Evolutionary conservation across 2,797 vertebrate genomes (phyloP).

Genomic region (Channallabes apus): DNA sequence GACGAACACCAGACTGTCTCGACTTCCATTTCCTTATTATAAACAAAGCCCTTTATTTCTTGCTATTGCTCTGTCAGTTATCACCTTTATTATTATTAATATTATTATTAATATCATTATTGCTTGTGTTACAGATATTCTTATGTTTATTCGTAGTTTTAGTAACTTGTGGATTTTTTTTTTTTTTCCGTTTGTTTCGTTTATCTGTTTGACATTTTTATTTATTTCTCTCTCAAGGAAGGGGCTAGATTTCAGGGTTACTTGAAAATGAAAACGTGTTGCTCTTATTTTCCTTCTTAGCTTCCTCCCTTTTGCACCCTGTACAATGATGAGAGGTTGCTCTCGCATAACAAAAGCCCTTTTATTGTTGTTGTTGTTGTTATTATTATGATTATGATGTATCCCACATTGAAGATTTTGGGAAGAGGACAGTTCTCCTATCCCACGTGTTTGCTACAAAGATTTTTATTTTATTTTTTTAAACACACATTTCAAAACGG

Average conservation of each 20-base stretch:
- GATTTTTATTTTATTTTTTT: too few species aligned
- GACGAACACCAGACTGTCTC: slow-evolving; percentile 73
- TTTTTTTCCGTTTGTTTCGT: slow-evolving; percentile 5
- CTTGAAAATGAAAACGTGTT: slow-evolving; percentile 49
- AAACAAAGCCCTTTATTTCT: slow-evolving; percentile 68
- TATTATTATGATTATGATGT: not conserved
- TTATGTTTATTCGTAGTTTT: slow-evolving; percentile 65
- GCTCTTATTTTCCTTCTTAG: slow-evolving; percentile 36
- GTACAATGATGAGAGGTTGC: slow-evolving; percentile 37
- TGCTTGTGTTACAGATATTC: slow-evolving; percentile 71
- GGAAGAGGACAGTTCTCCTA: slow-evolving; percentile 16
- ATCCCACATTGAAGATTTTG: slow-evolving; percentile 29
- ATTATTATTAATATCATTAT: slow-evolving; percentile 66
- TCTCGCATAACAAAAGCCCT: slow-evolving; percentile 37
- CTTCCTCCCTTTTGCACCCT: slow-evolving; percentile 45
- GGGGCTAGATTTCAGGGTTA: slow-evolving; percentile 58
- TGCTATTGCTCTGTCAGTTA: slow-evolving; percentile 57
- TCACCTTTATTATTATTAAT: slow-evolving; percentile 61
- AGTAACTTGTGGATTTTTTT: slow-evolving; percentile 52
- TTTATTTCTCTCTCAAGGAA: slow-evolving; percentile 51
- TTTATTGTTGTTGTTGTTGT: not conserved
- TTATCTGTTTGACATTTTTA: slow-evolving; percentile 49
- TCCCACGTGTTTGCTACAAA: too few species aligned
- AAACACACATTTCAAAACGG: slow-evolving; percentile 26
- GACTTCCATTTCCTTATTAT: slow-evolving; percentile 69